phyloP scores from a whole-genome alignment of 2,113 vertebrate species.

The Ictalurus punctatus region DNA sequence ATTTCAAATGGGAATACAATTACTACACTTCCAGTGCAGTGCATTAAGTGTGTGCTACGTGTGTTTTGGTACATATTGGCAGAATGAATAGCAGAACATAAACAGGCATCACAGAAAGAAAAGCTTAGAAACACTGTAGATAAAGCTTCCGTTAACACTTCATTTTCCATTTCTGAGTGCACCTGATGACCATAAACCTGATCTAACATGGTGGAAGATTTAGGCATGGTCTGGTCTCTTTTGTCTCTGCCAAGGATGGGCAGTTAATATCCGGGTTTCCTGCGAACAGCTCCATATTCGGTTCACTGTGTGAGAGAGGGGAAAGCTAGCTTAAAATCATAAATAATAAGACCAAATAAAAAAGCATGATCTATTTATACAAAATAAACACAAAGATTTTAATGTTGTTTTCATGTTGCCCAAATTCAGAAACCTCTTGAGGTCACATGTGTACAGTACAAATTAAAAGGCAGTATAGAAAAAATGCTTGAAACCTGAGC shows the following conservation, averaged over 20 bases:
- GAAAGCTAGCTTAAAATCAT: not conserved
- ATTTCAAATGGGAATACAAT: not conserved
- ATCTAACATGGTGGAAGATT: constrained; percentile 46
- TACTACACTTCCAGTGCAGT: not conserved
- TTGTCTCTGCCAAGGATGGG: not conserved
- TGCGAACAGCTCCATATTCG: not conserved
- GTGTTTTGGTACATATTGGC: not conserved
- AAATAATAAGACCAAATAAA: not conserved
- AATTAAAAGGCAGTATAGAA: not conserved
- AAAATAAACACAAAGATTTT: too few relatives aligned
- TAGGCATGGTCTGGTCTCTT: not conserved
- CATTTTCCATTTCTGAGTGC: not conserved
- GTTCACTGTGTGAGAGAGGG: not conserved
- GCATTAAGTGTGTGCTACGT: not conserved
- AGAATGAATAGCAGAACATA: not conserved
- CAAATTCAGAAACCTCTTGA: not conserved
- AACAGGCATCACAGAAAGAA: not conserved
- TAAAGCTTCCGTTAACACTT: not conserved
- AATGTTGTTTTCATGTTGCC: not conserved
- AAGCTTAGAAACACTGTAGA: not conserved
- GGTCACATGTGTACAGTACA: not conserved
- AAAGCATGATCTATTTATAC: not conserved
- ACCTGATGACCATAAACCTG: not conserved
- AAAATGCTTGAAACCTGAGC: not conserved
- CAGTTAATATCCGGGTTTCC: not conserved